Conservation (phyloP, 2,888 invertebrate genomes). For the Himalopsyche anomala region DNA sequence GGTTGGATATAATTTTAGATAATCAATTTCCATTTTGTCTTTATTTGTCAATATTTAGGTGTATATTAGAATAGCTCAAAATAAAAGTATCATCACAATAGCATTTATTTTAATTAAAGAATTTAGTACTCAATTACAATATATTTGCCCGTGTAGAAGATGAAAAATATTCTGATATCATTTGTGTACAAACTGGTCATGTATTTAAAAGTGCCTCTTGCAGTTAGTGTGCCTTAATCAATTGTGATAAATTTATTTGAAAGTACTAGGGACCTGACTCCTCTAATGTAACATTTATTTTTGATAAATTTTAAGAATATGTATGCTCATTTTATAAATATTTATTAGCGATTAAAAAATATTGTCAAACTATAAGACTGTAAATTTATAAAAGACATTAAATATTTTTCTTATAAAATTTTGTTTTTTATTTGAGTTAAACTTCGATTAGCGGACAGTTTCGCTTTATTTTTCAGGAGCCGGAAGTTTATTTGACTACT, state of each 20-base stretch:
- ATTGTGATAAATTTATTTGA: slow-evolving; percentile 68
- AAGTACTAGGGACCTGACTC: slow-evolving; percentile 63
- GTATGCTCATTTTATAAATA: slow-evolving; percentile 50
- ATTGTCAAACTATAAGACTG: slow-evolving; percentile 55
- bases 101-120: background rate
- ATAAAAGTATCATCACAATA: background rate
- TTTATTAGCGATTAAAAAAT: slow-evolving; percentile 56
- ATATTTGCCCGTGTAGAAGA: background rate
- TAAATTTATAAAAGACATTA: slow-evolving; percentile 46
- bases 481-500: too few species aligned
- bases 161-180: background rate
- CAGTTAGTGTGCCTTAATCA: slow-evolving; percentile 53
- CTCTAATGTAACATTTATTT: slow-evolving; percentile 62
- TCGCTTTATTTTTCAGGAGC: too few species aligned
- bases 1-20: too few species aligned
- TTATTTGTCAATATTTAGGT: background rate
- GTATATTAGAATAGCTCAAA: slow-evolving; percentile 6
- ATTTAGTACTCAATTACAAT: slow-evolving; percentile 23
- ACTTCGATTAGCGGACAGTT: too few species aligned
- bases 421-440: background rate
- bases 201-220: slow-evolving; percentile 39
- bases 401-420: slow-evolving; percentile 37
- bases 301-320: slow-evolving; percentile 48
- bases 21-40: too few species aligned
- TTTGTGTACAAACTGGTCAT: slow-evolving; percentile 36